A percentile compares a stretch with the other conserved stretches of the same genome.
These are phyloP conservation scores for Lycopodina hypogea DNA, from an alignment of 37 sponge, comb jelly and placozoan species.

Conservation along the genomic window DNA sequence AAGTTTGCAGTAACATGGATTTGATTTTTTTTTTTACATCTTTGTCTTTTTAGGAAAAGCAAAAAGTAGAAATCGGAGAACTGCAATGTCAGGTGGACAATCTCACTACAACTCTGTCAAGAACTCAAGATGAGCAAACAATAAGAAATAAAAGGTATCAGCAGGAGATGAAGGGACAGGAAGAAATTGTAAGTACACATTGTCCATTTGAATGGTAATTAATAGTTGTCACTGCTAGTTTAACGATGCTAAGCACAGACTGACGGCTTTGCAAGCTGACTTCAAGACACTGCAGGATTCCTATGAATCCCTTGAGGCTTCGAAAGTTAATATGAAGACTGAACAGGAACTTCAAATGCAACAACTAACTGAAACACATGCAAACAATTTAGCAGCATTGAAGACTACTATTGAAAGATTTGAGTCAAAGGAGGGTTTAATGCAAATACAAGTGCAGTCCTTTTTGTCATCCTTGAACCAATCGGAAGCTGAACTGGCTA, in stretches of 20 bases:
- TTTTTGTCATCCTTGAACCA: constrained; percentile 20
- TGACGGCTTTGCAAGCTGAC: constrained; percentile 45
- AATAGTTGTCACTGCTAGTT: constrained; percentile 9
- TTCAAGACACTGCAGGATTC: constrained; percentile 28
- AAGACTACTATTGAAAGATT: not conserved
- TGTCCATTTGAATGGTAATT: not conserved
- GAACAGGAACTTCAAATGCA: constrained; percentile 1
- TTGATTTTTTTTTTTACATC: constrained; percentile 6
- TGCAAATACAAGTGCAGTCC: not conserved
- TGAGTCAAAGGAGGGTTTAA: not conserved
- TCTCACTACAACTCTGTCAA: constrained; percentile 9
- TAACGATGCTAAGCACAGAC: constrained; percentile 27
- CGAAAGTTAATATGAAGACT: not conserved
- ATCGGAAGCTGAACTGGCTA: not conserved
- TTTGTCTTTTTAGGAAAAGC: constrained; percentile 11
- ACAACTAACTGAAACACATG: not conserved
- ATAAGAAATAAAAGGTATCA: constrained; percentile 8
- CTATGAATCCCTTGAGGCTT: constrained; percentile 18
- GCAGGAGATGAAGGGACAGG: not conserved
- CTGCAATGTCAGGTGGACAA: constrained; percentile 11
- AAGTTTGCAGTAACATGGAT: not conserved
- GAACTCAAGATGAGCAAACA: not conserved
- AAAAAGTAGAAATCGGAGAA: constrained; percentile 12
- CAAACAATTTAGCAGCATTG: constrained; percentile 1
- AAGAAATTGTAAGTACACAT: not conserved